A percentile compares a stretch with the other conserved stretches of the same genome.
Evolutionary conservation across 2,797 vertebrate genomes (phyloP).

Genomic region (Liasis olivaceus): DNA sequence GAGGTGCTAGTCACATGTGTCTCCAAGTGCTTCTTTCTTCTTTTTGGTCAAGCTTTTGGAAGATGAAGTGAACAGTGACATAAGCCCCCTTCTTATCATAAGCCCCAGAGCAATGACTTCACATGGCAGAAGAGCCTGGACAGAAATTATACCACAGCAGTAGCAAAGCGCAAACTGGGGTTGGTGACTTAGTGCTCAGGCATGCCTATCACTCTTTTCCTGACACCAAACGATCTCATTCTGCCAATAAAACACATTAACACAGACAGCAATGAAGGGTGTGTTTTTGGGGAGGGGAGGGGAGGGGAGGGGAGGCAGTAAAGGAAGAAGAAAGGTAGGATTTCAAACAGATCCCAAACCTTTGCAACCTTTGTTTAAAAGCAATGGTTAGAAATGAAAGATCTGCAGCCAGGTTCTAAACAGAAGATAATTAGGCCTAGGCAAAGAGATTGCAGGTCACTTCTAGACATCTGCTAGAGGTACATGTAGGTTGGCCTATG

Average conservation of each 20-base stretch:
- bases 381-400: background rate
- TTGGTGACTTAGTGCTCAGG: background rate
- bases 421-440: background rate
- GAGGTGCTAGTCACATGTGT: background rate
- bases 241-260: slow-evolving; percentile 31
- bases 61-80: slow-evolving; percentile 32
- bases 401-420: background rate
- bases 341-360: background rate
- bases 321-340: background rate
- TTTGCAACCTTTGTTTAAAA: background rate
- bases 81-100: slow-evolving; percentile 29
- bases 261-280: background rate
- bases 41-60: background rate
- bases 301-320: background rate
- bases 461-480: background rate
- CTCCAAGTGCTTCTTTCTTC: slow-evolving; percentile 24
- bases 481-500: background rate
- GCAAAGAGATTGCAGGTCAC: fast-evolving
- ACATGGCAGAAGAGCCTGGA: slow-evolving; percentile 45
- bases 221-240: slow-evolving; percentile 56
- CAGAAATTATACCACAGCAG: slow-evolving; percentile 53
- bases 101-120: slow-evolving; percentile 70
- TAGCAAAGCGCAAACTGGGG: background rate
- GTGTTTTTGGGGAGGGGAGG: background rate
- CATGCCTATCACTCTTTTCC: slow-evolving; percentile 44